Evolutionary conservation across 2,888 invertebrate genomes (phyloP).

Genomic region (Melipona beecheii): DNA sequence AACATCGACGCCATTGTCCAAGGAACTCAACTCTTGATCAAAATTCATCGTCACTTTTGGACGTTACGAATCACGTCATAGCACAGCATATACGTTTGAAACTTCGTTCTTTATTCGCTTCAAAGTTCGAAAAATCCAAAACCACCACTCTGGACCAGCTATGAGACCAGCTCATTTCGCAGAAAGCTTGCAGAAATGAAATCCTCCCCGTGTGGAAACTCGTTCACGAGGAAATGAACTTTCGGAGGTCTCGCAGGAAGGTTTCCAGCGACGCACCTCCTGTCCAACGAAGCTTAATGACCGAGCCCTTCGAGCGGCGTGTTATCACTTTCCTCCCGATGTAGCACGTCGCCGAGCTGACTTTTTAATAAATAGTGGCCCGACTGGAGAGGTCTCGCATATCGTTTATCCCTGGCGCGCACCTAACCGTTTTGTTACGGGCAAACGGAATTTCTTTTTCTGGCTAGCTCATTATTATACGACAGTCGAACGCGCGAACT

Average conservation of each 20-base stretch:
- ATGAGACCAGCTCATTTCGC: too few species aligned
- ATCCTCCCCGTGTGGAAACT: background rate
- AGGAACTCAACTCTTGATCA: background rate
- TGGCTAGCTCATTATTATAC: constrained; percentile 64
- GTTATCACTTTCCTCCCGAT: constrained; percentile 84
- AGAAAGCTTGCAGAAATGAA: background rate
- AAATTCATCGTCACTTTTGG: background rate
- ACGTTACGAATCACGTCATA: too few species aligned
- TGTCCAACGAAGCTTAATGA: constrained; percentile 78
- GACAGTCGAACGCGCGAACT: constrained; percentile 54
- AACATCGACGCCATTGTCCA: background rate
- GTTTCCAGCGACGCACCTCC: constrained; percentile 2
- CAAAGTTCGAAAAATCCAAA: background rate
- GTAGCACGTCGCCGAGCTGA: constrained; percentile 79
- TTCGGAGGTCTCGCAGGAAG: background rate
- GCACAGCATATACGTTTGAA: too few species aligned
- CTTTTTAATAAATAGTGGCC: constrained; percentile 80
- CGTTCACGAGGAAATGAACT: background rate
- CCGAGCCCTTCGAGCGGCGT: constrained; percentile 74
- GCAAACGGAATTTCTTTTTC: constrained; percentile 62
- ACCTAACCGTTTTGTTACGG: constrained; percentile 68
- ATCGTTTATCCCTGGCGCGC: constrained; percentile 65
- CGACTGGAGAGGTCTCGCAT: constrained; percentile 59
- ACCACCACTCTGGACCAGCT: rapidly evolving
- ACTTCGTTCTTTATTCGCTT: too few species aligned